phyloP scores from a whole-genome alignment of 2,113 vertebrate species.

The Cnemophilus loriae region DNA sequence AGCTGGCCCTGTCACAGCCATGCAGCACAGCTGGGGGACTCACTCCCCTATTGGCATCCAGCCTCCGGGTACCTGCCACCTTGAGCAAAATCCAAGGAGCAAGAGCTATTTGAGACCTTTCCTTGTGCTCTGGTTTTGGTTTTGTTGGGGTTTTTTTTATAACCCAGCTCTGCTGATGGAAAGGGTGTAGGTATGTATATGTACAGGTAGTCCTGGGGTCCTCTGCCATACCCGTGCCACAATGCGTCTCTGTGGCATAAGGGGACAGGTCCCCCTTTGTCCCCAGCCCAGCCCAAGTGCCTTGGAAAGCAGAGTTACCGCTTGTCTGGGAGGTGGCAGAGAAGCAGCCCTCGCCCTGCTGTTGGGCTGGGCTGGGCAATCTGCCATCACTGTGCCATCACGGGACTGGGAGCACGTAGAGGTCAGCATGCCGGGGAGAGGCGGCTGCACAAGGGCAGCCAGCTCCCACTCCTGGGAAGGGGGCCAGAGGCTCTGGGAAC shows the following conservation, averaged over 20 bases:
- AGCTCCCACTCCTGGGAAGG: background rate
- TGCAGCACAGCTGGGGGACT: background rate
- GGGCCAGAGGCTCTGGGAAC: background rate
- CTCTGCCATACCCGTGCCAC: background rate
- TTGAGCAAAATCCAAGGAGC: background rate
- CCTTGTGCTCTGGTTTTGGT: background rate
- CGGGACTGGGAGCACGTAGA: background rate
- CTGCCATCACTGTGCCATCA: background rate
- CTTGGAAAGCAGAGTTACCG: fast-evolving
- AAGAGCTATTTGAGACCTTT: background rate
- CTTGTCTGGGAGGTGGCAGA: fast-evolving
- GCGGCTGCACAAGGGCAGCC: background rate
- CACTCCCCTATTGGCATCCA: background rate
- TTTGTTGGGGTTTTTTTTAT: background rate
- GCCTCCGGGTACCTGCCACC: background rate
- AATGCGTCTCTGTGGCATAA: fast-evolving
- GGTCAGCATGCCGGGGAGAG: background rate
- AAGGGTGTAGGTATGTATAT: background rate
- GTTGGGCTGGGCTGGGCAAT: background rate
- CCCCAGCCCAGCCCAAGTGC: background rate
- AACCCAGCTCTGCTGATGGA: background rate
- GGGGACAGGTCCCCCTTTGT: background rate
- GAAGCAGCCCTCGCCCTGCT: background rate
- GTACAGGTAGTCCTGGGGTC: background rate
- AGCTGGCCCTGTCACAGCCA: no score